Base-by-base conservation (phyloP, 2,113 vertebrate genomes). In the Stegastes partitus region DNA sequence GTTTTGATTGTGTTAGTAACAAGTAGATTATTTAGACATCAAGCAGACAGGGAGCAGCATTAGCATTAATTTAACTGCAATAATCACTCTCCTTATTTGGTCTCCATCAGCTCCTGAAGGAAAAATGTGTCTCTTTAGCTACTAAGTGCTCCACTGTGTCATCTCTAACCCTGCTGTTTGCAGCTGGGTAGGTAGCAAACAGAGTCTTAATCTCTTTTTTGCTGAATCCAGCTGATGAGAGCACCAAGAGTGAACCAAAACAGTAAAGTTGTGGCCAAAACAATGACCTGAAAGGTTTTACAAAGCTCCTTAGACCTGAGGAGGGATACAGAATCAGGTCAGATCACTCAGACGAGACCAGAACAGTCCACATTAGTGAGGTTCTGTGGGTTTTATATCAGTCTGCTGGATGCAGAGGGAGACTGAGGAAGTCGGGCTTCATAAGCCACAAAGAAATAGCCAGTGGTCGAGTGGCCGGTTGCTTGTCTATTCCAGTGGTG, bases 401-500 rank as follows among this genome's bases (percentile, higher is more conserved):
- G 67, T 62, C 73, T 74, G 66, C 70, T 77, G 64, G 79, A 75
- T 65, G 83, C 69, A 80, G 79, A 78, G 9, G 19, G n/a, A 21
- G 55, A 63, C 65, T 5, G 71, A 66, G 72, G 73, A 45, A 78
- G 61, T 70, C 59, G n/a, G 44, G 65, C 68, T 71, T 25, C 62
- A 11, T 9, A 70, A 56, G 77, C 74, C 86, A 37, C 89, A 89
- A 19, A 82, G 65, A 53, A 87, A 80, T 81, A 75, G 68, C 77
- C 69, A 50, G 82, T 22, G 82, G 87, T 85, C 23, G 34, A 79
- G 65, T 51, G 83, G 82, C 64, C 39, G 18, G 72, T 71, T 15
- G 68, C 69, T 69, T 5, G 68, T 84, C 77, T 86, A 66, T 88
- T 87, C 77, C 79, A 81, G 79, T 59, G 55, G 62, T 68, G 69